Evolutionary conservation across 2,113 vertebrate genomes (phyloP).

Genomic region (Candoia aspera): DNA sequence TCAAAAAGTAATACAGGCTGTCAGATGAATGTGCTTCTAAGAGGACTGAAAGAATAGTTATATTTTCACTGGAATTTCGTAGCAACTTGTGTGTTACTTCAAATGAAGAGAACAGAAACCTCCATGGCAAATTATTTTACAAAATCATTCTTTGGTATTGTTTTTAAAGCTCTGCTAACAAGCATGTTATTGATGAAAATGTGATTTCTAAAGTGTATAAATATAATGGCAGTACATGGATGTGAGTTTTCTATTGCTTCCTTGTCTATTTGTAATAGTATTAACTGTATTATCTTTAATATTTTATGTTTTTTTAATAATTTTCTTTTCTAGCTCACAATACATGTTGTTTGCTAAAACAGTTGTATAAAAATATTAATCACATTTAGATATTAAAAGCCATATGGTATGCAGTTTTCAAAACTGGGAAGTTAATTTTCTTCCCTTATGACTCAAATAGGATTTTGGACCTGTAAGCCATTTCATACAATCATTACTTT

Average conservation of each 20-base stretch:
- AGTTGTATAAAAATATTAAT: not conserved
- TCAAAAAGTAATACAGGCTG: conserved; percentile 32
- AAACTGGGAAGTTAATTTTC: conserved; percentile 4
- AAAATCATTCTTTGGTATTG: conserved; percentile 51
- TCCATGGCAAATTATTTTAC: conserved; percentile 24
- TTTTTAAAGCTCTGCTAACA: conserved; percentile 2
- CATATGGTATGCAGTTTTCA: not conserved
- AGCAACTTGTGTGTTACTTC: conserved; percentile 54
- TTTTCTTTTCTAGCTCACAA: not conserved
- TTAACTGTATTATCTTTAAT: not conserved
- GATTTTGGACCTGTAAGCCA: not conserved
- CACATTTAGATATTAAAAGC: not conserved
- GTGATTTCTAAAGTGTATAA: not conserved
- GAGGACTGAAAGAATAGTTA: conserved; percentile 6
- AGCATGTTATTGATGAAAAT: not conserved
- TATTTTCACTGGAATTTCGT: conserved; percentile 51
- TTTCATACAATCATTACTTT: not conserved
- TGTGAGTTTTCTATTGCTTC: not conserved
- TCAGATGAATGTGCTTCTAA: conserved; percentile 41
- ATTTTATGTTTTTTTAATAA: not conserved
- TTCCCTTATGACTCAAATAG: not conserved
- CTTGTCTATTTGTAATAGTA: not conserved
- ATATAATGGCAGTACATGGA: not conserved
- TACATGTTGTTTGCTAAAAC: not conserved
- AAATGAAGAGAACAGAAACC: accelerated